Evolutionary conservation across 2,888 invertebrate species (phyloP), one percentile per base, ranked within the genome.

Genomic region (Yponomeuta evonymella): DNA sequence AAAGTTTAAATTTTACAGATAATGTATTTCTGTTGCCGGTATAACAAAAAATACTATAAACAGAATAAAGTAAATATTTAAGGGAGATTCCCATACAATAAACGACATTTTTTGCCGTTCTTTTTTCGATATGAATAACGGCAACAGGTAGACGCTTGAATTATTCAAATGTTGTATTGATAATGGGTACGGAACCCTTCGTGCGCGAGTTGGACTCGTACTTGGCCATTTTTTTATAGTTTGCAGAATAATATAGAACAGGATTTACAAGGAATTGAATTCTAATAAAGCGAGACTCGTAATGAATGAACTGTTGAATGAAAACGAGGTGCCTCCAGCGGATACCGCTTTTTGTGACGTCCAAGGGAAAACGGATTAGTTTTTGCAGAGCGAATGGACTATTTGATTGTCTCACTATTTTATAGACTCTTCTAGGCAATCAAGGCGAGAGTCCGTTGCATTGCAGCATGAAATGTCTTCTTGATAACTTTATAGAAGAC

Each of bases 311-410:
- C 33, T 65, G 33, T 12, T 65, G 65, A 65, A 65, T 30, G 30
- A 65, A 65, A 62, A 58, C 51, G 15, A 58, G 51, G 51, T 58
- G 8, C 43, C 3, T 43, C 65, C 33, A 67, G 70, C 70, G 69
- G 72, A 72, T 73, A 69, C 69, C 58, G 64, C 65, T 71, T 67
- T 74, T 72, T 75, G 68, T 73, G 71, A 68, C 71, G 71, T 72
- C 72, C 8, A 12, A 58, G 70, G 66, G 72, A 73, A 65, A 29
- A 65, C 33, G 65, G 6, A 30, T 30, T 6, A n/a, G 65, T 65
- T 65, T 65, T 65, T 65, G 33, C 12, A 23, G 11, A 29, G 65
- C 29, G 6, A 30, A 33, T 65, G 33, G 65, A 65, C 65, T n/a
- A 12, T 65, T 30, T 65, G 30, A 65, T 58, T 58, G 51, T 58